Percentiles rank a stretch among this genome's conserved stretches.
phyloP scores from a whole-genome alignment of 2,113 vertebrate genomes.

The Tachycineta bicolor region DNA sequence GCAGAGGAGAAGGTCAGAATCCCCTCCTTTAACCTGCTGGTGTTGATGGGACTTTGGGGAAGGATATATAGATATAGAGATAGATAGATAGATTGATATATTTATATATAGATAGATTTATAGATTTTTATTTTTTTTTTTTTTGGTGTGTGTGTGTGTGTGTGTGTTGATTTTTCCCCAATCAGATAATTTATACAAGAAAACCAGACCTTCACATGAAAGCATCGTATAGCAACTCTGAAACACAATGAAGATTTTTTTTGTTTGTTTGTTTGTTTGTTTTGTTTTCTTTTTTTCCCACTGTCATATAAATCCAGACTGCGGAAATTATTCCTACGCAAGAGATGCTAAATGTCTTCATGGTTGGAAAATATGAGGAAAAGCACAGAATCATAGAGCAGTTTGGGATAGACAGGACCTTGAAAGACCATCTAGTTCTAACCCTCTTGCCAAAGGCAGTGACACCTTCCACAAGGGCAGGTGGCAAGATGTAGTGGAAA shows the following conservation, averaged over 20 bases:
- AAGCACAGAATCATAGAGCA: background rate
- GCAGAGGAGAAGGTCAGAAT: background rate
- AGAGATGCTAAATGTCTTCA: background rate
- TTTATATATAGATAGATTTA: too few species aligned
- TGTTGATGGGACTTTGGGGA: background rate
- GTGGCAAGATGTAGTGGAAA: background rate
- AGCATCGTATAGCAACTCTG: background rate
- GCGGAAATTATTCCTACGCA: background rate
- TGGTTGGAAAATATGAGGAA: background rate
- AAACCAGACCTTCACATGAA: background rate
- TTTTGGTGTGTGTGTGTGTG: background rate
- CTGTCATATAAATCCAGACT: background rate
- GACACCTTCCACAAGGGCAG: background rate
- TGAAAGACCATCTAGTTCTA: background rate
- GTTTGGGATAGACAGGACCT: background rate
- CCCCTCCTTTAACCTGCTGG: background rate
- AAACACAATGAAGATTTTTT: background rate
- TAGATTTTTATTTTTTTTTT: background rate
- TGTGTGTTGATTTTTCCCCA: background rate
- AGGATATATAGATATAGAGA: too few species aligned
- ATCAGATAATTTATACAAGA: background rate
- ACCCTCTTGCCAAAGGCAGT: background rate
- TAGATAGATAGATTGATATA: too few species aligned
- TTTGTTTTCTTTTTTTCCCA: background rate
- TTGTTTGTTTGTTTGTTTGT: background rate